phyloP scores from a whole-genome alignment of 2,888 invertebrate species.

The Acanthacorydalis orientalis region DNA sequence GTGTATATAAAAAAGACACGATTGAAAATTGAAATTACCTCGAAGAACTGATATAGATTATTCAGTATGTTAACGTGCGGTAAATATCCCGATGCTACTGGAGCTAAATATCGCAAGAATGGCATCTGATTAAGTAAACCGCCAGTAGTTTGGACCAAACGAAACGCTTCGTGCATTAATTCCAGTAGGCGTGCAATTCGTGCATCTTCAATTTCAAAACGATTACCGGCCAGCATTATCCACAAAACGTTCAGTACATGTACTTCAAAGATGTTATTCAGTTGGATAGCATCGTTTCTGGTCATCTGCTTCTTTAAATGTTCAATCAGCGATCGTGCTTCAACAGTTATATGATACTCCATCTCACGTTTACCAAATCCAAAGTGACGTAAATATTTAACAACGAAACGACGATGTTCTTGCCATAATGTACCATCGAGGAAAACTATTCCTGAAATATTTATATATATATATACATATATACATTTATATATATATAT shows the following conservation, averaged over 20 bases:
- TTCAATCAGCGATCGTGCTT: slow-evolving; percentile 34
- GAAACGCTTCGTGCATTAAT: slow-evolving; percentile 43
- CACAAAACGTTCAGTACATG: slow-evolving; percentile 51
- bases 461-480: too few relatives aligned
- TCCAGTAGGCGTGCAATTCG: slow-evolving; percentile 34
- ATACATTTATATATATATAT: too few relatives aligned
- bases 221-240: slow-evolving; percentile 49
- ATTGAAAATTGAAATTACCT: too few relatives aligned
- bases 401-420: slow-evolving; percentile 45
- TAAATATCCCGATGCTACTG: slow-evolving; percentile 42
- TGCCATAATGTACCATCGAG: slow-evolving; percentile 49
- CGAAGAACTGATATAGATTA: slow-evolving; percentile 36
- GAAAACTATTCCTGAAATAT: slow-evolving; percentile 42
- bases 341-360: slow-evolving; percentile 39
- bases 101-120: slow-evolving; percentile 44
- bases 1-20: too few relatives aligned
- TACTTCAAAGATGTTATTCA: slow-evolving; percentile 37
- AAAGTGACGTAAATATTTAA: slow-evolving; percentile 43
- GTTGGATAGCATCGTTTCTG: slow-evolving; percentile 25
- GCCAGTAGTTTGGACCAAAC: slow-evolving; percentile 44
- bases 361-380: slow-evolving; percentile 44
- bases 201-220: slow-evolving; percentile 41
- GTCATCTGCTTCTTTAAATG: slow-evolving; percentile 21
- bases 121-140: slow-evolving; percentile 53
- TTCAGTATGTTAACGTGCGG: slow-evolving; percentile 31